Base-by-base conservation (phyloP, 2,888 invertebrate species). In the Eupithecia centaureata region DNA sequence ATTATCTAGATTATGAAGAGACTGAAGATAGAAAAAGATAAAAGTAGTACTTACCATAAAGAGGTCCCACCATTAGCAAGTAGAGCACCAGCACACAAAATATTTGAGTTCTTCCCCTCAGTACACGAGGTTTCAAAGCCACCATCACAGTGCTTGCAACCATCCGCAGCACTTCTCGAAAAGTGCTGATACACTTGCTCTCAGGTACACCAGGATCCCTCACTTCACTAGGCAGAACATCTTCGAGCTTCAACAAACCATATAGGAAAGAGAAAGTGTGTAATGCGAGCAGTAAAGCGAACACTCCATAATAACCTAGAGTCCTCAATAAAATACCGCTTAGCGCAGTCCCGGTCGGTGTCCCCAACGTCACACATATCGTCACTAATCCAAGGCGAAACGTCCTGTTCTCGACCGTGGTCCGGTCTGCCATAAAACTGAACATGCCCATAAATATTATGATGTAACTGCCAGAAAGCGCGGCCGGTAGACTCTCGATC, bases 361-460 rank as follows among this genome's bases (percentile, higher is more conserved):
- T 89, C 8, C 94, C 94, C 30, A 94, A 82, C 58, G 89, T 94
- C 12, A 93, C 88, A 77, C 94, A 93, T 70, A 94, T 91, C 15
- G 94, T 93, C n/a, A 95, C 93, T 8, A 95, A 84, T 13, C 95
- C 95, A 56, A 95, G 86, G 65, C 95, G 90, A 70, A 95, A 92
- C n/a, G 95, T 95, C 67, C 95, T 91, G 84, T 94, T 94, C 77
- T 95, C 94, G 38, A 94, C 75, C 1, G 94, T 89, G 35, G 95
- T 94, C 60, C 94, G 91, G 68, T 95, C 94, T 5, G 95, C 92
- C 77, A 96, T 92, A 79, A 95, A 95, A 80, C 94, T 95, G 85
- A 94, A 94, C 89, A 95, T 92, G 51, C 94, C 94, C 90, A 95
- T 94, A 75, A 94, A 94, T 83, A 94, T 91, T 12, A 94, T 92